Percentiles rank a stretch among this genome's conserved stretches.
These are phyloP conservation scores for Oxyura jamaicensis DNA, from an alignment of 2,113 vertebrate species.

Conservation along the genomic window DNA sequence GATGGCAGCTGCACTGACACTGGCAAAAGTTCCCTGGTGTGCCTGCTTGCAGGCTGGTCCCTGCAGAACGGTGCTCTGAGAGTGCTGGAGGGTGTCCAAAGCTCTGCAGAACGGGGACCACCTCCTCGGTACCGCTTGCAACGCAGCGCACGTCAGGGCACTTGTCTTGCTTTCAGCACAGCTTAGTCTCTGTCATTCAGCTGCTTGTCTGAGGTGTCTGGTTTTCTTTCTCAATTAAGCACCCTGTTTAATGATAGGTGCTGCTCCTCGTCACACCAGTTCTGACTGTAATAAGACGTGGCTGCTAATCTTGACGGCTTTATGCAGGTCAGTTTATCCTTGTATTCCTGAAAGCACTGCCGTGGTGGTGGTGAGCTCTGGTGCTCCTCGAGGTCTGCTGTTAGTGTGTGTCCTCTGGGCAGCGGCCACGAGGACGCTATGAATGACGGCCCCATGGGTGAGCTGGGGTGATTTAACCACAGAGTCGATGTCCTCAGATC, in stretches of 20 bases:
- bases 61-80: fast-evolving
- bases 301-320: neutral
- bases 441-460: fast-evolving
- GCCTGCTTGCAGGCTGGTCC: neutral
- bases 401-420: neutral
- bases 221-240: neutral
- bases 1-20: neutral
- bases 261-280: neutral
- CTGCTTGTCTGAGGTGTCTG: neutral
- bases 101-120: neutral
- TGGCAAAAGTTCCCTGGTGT: fast-evolving
- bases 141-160: neutral
- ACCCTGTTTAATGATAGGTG: neutral
- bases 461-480: too few relatives aligned
- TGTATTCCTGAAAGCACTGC: neutral
- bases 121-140: fast-evolving
- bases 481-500: neutral
- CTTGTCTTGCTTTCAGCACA: neutral
- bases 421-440: neutral
- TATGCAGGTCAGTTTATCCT: neutral
- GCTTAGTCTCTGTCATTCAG: neutral
- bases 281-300: neutral
- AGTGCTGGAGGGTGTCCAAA: fast-evolving
- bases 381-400: neutral
- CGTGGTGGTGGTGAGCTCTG: neutral